Evolutionary conservation across 2,888 invertebrate species (phyloP), one percentile per base, ranked within the genome.

Genomic region (Enchytraeus crypticus): DNA sequence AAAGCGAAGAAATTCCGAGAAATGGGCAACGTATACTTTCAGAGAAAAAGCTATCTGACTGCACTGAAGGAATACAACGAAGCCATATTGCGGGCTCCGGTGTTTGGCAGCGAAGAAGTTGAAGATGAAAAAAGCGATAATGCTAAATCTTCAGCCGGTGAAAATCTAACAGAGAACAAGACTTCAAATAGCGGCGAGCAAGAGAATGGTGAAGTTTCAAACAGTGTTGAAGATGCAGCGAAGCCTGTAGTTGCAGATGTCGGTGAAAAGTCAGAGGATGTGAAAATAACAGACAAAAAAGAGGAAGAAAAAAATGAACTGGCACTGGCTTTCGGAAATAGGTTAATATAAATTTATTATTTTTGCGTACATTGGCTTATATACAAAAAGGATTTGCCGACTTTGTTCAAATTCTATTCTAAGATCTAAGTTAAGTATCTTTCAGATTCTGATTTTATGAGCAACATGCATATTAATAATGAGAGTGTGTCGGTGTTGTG

Each of bases 11-110:
- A 57, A 34, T 57, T 43, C 46, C 49, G 68, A 23, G 60, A 68
- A 43, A 64, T 51, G 51, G 68, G 68, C 11, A 68, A 68, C 51
- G 51, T 33, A n/a, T 65, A 65, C 30, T 68, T 68, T 47, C 63
- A 61, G 53, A 64, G 61, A 23, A 62, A 68, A 61, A 60, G 62
- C 30, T 68, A 59, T 51, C 51, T 65, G 34, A 61, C 63, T 43
- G 68, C 68, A 3, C 21, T 65, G 27, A 59, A 57, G 26, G 63
- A 47, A 43, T 68, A 68, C 54, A 65, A 51, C 30, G 46, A 55
- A 26, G 46, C 62, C 30, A 38, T 68, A 1, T 38, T 62, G 2
- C 26, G 56, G 5, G 68, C 68, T 5, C 66, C 68, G 11, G 26
- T 33, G 18, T 27, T 46, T 14, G 34, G 33, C 0, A 53, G 43